Percentiles rank a stretch among this genome's conserved stretches.
These are phyloP conservation scores for Pseudopleuronectes americanus DNA, from an alignment of 2,797 vertebrate species.

Conservation along the genomic window DNA sequence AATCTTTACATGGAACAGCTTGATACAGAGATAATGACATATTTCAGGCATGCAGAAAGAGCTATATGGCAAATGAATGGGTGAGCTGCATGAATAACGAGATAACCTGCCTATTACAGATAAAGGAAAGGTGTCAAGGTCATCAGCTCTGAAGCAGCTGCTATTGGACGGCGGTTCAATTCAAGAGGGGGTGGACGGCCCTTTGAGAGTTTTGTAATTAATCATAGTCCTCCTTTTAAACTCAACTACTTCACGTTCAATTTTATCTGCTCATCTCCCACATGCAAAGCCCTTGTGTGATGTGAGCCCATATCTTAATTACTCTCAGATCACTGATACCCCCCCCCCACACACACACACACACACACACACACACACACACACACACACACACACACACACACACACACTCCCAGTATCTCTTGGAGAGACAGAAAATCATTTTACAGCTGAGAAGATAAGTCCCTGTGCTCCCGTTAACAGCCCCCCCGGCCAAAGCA, in stretches of 20 bases:
- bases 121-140: conserved; percentile 72
- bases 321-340: conserved; percentile 82
- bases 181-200: conserved; percentile 61
- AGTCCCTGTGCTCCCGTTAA: conserved; percentile 77
- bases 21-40: conserved; percentile 76
- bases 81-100: conserved; percentile 64
- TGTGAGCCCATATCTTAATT: conserved; percentile 83
- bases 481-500: conserved; percentile 63
- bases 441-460: conserved; percentile 85
- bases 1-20: conserved; percentile 71
- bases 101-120: conserved; percentile 79
- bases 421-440: conserved; percentile 81
- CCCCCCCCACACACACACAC: conserved; percentile 21
- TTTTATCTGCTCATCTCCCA: conserved; percentile 76
- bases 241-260: conserved; percentile 74
- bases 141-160: conserved; percentile 53
- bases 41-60: conserved; percentile 65
- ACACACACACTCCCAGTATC: conserved; percentile 62
- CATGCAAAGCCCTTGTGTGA: conserved; percentile 74
- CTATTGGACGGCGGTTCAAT: conserved; percentile 67
- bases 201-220: conserved; percentile 80
- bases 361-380: background rate
- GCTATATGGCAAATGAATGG: conserved; percentile 56
- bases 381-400: conserved; percentile 44
- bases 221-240: conserved; percentile 79